These are phyloP conservation scores for Dermatemys mawii DNA, from an alignment of 2,113 vertebrate species.

Conservation along the genomic window DNA sequence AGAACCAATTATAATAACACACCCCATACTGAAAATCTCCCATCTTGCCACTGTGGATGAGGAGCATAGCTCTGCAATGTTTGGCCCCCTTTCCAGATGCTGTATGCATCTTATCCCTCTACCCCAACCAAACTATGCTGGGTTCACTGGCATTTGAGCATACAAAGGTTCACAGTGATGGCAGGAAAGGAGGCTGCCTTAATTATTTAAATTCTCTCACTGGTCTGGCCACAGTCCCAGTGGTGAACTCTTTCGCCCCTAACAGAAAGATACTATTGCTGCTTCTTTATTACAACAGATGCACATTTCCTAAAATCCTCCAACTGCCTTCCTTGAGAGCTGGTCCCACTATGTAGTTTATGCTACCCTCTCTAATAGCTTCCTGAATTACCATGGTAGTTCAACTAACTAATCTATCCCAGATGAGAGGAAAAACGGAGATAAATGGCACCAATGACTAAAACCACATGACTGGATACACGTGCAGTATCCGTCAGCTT, in stretches of 20 bases:
- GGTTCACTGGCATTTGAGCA: not conserved
- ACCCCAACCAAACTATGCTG: not conserved
- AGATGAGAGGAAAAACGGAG: not conserved
- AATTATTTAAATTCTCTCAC: not conserved
- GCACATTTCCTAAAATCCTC: not conserved
- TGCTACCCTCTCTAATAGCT: not conserved
- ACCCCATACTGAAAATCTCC: not conserved
- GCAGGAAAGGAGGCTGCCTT: not conserved
- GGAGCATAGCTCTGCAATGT: not conserved
- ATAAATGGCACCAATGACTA: not conserved
- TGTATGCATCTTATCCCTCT: not conserved
- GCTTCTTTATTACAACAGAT: not conserved
- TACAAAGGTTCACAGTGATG: not conserved
- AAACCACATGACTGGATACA: not conserved
- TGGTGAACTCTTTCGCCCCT: not conserved
- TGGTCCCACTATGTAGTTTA: not conserved
- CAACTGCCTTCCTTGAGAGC: not conserved
- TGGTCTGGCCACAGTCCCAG: fast-evolving
- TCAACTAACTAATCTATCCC: not conserved
- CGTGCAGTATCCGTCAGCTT: not conserved
- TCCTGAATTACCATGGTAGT: not conserved
- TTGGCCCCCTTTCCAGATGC: not conserved
- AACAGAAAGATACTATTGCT: not conserved
- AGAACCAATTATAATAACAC: not conserved
- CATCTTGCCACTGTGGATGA: not conserved